Evolutionary conservation across 2,113 vertebrate genomes (phyloP).

Genomic region (Paradoxurus hermaphroditus): DNA sequence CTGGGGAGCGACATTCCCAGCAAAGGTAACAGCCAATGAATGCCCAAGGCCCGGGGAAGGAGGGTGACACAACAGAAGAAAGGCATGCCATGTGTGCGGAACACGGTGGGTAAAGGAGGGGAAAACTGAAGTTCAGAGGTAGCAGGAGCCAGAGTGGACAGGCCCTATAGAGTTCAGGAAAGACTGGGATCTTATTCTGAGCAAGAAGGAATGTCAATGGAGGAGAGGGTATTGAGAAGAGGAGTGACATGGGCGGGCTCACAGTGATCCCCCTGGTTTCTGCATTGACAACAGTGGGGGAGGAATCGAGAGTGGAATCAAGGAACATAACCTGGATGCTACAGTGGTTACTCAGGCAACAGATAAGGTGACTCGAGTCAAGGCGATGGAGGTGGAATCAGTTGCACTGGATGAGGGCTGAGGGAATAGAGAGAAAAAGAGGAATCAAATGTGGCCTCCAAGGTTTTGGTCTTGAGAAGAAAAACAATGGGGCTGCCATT

Average conservation of each 20-base stretch:
- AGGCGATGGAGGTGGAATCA: not conserved
- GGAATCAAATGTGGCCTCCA: too few relatives aligned
- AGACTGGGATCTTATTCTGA: not conserved
- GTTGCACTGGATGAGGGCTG: not conserved
- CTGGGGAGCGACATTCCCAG: not conserved
- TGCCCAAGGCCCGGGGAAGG: not conserved
- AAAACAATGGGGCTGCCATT: not conserved
- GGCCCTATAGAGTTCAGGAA: not conserved
- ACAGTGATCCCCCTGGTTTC: not conserved
- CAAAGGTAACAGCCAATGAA: not conserved
- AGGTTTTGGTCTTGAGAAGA: not conserved
- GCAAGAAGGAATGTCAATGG: not conserved
- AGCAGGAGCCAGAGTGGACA: not conserved
- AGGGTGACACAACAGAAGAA: fast-evolving
- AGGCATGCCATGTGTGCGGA: fast-evolving
- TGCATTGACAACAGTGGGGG: not conserved
- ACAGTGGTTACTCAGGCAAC: not conserved
- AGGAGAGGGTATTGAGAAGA: not conserved
- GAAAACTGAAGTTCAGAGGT: not conserved
- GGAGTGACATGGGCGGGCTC: not conserved
- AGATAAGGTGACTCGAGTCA: not conserved
- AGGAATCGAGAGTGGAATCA: not conserved
- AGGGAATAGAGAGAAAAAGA: not conserved
- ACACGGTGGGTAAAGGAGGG: not conserved
- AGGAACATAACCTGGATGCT: not conserved